Evolutionary conservation across 2,113 vertebrate genomes (phyloP).

Genomic region (Heloderma charlesbogerti): DNA sequence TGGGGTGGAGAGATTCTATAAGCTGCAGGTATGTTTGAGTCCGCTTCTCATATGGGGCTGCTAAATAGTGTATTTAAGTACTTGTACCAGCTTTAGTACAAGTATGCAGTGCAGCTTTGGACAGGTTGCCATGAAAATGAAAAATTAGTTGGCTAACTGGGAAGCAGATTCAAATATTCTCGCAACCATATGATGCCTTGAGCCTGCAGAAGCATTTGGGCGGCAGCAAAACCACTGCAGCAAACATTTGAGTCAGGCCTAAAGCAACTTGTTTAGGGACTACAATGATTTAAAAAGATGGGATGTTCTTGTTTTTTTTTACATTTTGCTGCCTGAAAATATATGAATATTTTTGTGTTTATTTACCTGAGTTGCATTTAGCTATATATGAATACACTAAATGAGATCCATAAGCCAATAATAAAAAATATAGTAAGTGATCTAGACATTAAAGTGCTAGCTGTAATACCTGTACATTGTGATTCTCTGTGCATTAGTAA

Average conservation of each 20-base stretch:
- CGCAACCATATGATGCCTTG: background rate
- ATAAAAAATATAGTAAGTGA: slow-evolving; percentile 30
- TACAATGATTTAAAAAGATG: background rate
- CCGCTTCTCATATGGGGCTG: background rate
- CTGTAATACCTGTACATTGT: slow-evolving; percentile 20
- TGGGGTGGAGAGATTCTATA: background rate
- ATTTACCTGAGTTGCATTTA: slow-evolving; percentile 19
- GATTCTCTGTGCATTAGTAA: slow-evolving; percentile 38
- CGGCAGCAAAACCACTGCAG: background rate
- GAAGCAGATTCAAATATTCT: background rate
- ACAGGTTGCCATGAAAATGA: background rate
- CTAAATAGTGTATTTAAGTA: background rate
- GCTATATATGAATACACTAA: slow-evolving; percentile 24
- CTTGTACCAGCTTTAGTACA: background rate
- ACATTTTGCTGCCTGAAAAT: background rate
- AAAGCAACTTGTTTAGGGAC: background rate
- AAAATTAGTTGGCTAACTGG: background rate
- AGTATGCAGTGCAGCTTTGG: background rate
- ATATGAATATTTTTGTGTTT: background rate
- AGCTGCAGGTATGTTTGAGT: background rate
- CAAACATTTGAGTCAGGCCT: background rate
- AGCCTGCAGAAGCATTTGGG: background rate
- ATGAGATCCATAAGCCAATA: slow-evolving; percentile 40
- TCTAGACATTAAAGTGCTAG: slow-evolving; percentile 26
- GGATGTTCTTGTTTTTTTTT: background rate